Conservation (phyloP, 1,140 invertebrate species). For the Drosophila pruinosa region DNA sequence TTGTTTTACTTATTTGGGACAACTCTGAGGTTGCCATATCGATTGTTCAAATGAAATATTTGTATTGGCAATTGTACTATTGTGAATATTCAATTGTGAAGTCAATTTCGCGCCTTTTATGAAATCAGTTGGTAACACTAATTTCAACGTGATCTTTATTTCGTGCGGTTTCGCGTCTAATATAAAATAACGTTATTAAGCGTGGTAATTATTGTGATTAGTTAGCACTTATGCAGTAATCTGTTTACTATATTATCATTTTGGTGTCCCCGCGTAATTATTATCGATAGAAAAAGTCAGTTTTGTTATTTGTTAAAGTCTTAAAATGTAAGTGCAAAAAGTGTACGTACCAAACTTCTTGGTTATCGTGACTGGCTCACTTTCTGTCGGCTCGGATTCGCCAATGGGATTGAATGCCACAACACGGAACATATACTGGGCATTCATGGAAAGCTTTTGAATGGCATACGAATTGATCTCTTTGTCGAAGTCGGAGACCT, state of each 20-base stretch:
- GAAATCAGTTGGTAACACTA: background rate
- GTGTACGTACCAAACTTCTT: slow-evolving; percentile 84
- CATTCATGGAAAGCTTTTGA: slow-evolving; percentile 89
- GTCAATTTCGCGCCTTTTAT: background rate
- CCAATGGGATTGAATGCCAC: slow-evolving; percentile 92
- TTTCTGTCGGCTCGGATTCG: slow-evolving; percentile 89
- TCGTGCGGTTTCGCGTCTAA: background rate
- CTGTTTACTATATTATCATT: too few relatives aligned
- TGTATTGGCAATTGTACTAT: too few relatives aligned
- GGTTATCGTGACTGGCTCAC: slow-evolving; percentile 87
- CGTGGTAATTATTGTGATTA: background rate
- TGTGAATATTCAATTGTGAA: too few relatives aligned
- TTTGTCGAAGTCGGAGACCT: slow-evolving; percentile 90
- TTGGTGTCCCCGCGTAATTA: too few relatives aligned
- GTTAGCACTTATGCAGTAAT: background rate
- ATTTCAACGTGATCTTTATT: background rate
- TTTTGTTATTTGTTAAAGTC: too few relatives aligned
- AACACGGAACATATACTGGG: slow-evolving; percentile 93
- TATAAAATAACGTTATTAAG: background rate
- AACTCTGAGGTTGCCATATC: too few relatives aligned
- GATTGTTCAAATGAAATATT: too few relatives aligned
- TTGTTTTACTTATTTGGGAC: too few relatives aligned
- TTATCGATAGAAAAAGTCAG: too few relatives aligned
- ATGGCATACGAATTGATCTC: slow-evolving; percentile 89
- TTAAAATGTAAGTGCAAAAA: too few relatives aligned